Base-by-base conservation (phyloP, 1,140 invertebrate genomes). In the Drosophila sechellia region DNA sequence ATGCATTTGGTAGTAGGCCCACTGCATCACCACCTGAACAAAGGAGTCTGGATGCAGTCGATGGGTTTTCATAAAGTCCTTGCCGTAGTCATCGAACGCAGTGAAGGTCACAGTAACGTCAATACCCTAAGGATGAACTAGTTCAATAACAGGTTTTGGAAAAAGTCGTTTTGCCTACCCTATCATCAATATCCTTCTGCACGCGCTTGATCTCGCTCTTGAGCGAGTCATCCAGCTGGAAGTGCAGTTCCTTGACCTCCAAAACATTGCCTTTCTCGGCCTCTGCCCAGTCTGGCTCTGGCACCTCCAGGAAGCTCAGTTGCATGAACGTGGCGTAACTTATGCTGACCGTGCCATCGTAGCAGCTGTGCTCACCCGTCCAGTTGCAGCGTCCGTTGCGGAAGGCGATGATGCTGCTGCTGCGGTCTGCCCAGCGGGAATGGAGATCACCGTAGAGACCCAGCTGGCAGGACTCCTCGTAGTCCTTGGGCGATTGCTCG, bases 1-100 rank as follows among this genome's bases (percentile, higher is more conserved):
- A 78, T 94, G 93, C 53, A 93, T 72, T 54, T 93, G 92, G 68
- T 93, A 94, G 81, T 95, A 96, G 8, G 94, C 93, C 68, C 95
- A 92, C 74, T 96, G 95, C 52, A 96, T 81, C 2, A 94, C 93
- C 71, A 95, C 92, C 91, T 96, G 95, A 15, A 95, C 92, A 87
- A 94, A 94, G 4, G 94, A 93, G 86, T 95, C 95, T 12, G 95
- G 95, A 81, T 95, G 94, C 34, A 95, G 65, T 37, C 92, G 91
- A 25, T 92, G 79, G 4, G 45, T 76, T 56, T 93, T 93, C 46
- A 95, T 91, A 50, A 93, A 93, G 6, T 92, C 86, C 77, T 94
- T 95, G 17, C 94, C 95, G 90, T 93, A 95, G 5, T 91, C 87
- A 42, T 81, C 84, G 71, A 94, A 95, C 0, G 80, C 63, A 6